Evolutionary conservation across 2,797 vertebrate genomes (phyloP).

Genomic region (Lacerta bilineata): DNA sequence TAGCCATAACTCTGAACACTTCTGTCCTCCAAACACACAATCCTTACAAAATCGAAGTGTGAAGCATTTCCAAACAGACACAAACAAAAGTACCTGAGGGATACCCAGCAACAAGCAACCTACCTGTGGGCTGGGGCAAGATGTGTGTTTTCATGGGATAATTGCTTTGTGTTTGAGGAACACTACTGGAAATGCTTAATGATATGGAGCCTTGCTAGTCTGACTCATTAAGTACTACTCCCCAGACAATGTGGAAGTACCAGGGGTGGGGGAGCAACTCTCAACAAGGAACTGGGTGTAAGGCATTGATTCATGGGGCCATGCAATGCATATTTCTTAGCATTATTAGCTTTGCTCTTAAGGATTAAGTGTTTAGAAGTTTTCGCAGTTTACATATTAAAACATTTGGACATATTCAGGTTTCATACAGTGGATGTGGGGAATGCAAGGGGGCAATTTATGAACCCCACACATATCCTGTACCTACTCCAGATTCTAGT

Average conservation of each 20-base stretch:
- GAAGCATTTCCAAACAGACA: not conserved
- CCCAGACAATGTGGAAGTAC: not conserved
- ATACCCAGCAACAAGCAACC: not conserved
- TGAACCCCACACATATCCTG: not conserved
- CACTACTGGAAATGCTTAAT: not conserved
- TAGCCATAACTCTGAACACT: not conserved
- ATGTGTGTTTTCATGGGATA: not conserved
- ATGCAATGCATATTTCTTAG: not conserved
- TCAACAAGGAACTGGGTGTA: not conserved
- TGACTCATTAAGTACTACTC: not conserved
- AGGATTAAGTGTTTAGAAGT: not conserved
- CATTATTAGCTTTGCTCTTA: not conserved
- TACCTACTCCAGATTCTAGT: not conserved
- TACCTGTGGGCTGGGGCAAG: not conserved
- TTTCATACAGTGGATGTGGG: not conserved
- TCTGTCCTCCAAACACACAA: not conserved
- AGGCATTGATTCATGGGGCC: not conserved
- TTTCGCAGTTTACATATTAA: not conserved
- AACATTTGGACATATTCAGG: not conserved
- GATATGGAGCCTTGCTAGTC: not conserved
- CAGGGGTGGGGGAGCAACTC: not conserved
- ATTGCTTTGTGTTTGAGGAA: not conserved
- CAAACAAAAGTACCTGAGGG: not conserved
- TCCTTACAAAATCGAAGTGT: not conserved
- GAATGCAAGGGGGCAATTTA: not conserved